Evolutionary conservation across 2,888 invertebrate species (phyloP).

Genomic region (Pachydiplax longipennis): DNA sequence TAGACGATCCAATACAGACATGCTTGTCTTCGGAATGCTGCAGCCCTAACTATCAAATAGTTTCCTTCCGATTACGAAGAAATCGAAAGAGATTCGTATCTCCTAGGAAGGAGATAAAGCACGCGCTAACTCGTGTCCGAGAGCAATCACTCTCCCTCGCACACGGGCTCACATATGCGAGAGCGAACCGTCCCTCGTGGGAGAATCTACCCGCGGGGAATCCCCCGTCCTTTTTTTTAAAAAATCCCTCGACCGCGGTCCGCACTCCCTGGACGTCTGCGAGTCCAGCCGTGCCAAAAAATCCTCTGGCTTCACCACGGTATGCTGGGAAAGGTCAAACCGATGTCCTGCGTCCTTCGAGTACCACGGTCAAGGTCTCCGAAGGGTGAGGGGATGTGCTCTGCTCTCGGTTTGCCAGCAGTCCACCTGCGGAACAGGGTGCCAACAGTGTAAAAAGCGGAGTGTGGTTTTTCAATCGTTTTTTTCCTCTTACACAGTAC

Average conservation of each 20-base stretch:
- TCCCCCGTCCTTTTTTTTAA: not conserved
- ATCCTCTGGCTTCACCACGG: not conserved
- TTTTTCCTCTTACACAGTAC: not conserved
- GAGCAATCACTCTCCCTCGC: too few species aligned
- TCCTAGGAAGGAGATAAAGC: too few species aligned
- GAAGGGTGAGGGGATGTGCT: not conserved
- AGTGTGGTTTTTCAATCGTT: not conserved
- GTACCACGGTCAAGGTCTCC: constrained; percentile 5
- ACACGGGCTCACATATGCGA: too few species aligned
- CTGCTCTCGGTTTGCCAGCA: not conserved
- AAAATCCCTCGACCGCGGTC: not conserved
- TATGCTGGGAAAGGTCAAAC: constrained; percentile 34
- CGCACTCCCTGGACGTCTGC: not conserved
- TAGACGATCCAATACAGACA: too few species aligned
- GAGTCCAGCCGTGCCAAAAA: constrained; percentile 10
- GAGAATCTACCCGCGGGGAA: not conserved
- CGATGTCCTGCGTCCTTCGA: constrained; percentile 14
- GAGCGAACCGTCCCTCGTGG: not conserved
- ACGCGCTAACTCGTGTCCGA: too few species aligned
- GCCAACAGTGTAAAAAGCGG: not conserved
- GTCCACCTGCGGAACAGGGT: not conserved
- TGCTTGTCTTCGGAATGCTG: too few species aligned
- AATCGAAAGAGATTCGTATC: too few species aligned
- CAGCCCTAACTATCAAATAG: too few species aligned
- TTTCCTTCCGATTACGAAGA: too few species aligned